A percentile compares a stretch with the other conserved stretches of the same genome.
Evolutionary conservation across 2,888 invertebrate genomes (phyloP).

Genomic region (Thecophora atra): DNA sequence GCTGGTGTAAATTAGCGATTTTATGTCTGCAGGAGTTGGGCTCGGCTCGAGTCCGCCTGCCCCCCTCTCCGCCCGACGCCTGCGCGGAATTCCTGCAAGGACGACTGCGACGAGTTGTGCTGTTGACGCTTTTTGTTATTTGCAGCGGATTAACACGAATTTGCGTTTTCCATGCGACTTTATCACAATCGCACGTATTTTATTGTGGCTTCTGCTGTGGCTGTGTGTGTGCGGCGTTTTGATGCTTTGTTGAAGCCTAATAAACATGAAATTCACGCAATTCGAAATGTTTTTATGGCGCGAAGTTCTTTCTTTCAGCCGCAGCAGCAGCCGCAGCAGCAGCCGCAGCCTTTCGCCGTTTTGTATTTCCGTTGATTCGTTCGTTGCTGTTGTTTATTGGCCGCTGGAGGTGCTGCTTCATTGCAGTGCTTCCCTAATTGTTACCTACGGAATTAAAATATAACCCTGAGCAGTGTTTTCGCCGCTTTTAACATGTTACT

Average conservation of each 20-base stretch:
- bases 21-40: slow-evolving; percentile 35
- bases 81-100: slow-evolving; percentile 5
- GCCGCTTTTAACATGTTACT: too few species aligned
- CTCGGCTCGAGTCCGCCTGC: background rate
- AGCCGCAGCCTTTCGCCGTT: background rate
- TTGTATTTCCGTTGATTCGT: background rate
- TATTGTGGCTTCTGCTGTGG: slow-evolving; percentile 1
- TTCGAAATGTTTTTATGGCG: slow-evolving; percentile 44
- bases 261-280: slow-evolving; percentile 40
- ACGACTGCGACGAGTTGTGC: slow-evolving; percentile 1
- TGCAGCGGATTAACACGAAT: slow-evolving; percentile 31
- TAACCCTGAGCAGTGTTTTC: too few species aligned
- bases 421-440: too few species aligned
- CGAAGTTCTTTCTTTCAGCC: background rate
- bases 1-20: slow-evolving; percentile 31
- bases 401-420: too few species aligned
- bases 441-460: too few species aligned
- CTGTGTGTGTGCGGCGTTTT: slow-evolving; percentile 11
- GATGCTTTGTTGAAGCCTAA: slow-evolving; percentile 23
- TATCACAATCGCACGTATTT: background rate
- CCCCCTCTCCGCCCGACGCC: background rate
- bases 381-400: background rate
- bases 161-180: background rate
- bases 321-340: background rate
- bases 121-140: slow-evolving; percentile 23